Evolutionary conservation across 1,140 invertebrate species (phyloP).

Genomic region (Holotrichia oblita): DNA sequence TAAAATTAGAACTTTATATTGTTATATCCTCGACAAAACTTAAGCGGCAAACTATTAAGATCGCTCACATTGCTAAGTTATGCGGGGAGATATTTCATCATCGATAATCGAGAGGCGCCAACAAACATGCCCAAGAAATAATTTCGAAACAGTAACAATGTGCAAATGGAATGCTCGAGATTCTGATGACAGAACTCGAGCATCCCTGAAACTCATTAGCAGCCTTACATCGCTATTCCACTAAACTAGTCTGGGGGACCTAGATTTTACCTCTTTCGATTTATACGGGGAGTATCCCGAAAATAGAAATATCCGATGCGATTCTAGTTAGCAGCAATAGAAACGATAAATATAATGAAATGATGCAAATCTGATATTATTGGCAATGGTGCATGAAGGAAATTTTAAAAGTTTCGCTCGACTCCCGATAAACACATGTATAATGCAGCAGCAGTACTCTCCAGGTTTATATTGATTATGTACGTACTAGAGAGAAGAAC

Average conservation of each 20-base stretch:
- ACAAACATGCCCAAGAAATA: conserved; percentile 6
- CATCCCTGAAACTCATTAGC: conserved; percentile 6
- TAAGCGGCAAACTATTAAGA: not conserved
- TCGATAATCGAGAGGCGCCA: conserved; percentile 5
- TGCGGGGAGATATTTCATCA: conserved; percentile 6
- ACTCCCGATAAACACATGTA: too few species aligned
- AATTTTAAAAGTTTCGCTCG: too few species aligned
- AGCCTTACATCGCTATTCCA: not conserved
- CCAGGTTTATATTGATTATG: conserved; percentile 5
- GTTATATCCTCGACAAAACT: too few species aligned
- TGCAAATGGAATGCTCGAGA: conserved; percentile 11
- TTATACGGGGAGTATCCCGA: too few species aligned
- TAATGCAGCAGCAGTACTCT: not conserved
- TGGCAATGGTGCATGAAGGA: too few species aligned
- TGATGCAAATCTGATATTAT: too few species aligned
- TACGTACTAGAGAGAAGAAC: not conserved
- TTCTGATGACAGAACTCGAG: conserved; percentile 6
- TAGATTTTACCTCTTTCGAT: too few species aligned
- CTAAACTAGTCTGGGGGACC: too few species aligned
- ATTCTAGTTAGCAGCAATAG: too few species aligned
- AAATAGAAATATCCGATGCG: too few species aligned
- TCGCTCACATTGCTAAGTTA: not conserved
- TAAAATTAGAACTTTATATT: too few species aligned
- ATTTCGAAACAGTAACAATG: conserved; percentile 8
- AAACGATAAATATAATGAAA: too few species aligned